Percentiles rank a stretch among this genome's conserved stretches.
Evolutionary conservation across 2,113 vertebrate species (phyloP).

Genomic region (Mugil cephalus): DNA sequence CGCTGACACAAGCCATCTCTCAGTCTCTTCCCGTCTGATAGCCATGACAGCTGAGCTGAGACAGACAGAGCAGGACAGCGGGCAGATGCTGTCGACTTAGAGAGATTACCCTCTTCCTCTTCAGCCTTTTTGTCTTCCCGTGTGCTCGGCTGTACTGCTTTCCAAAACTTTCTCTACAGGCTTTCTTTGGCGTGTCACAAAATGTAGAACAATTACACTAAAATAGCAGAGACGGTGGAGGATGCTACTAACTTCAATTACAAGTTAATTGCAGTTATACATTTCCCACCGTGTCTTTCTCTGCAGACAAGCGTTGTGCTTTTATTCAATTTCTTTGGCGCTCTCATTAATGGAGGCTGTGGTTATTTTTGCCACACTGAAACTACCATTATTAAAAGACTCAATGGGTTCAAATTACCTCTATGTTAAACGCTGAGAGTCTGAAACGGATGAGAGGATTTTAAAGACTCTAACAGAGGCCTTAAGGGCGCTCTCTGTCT

Average conservation of each 20-base stretch:
- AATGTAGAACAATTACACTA: not conserved
- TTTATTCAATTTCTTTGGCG: not conserved
- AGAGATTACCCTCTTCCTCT: constrained; percentile 48
- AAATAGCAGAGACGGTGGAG: not conserved
- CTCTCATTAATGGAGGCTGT: constrained; percentile 3
- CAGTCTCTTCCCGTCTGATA: constrained; percentile 58
- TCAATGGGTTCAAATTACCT: constrained; percentile 41
- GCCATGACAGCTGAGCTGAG: constrained; percentile 64
- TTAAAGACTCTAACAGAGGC: constrained; percentile 51
- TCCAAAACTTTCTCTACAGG: constrained; percentile 8
- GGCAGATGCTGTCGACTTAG: constrained; percentile 59
- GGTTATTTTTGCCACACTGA: constrained; percentile 39
- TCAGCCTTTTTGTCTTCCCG: constrained; percentile 2
- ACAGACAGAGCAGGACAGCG: constrained; percentile 57
- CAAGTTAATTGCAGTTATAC: not conserved
- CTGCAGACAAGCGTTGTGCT: not conserved
- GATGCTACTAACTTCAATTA: not conserved
- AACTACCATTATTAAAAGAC: constrained; percentile 41
- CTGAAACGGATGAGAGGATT: constrained; percentile 47
- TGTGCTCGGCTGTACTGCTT: constrained; percentile 14
- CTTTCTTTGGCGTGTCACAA: not conserved
- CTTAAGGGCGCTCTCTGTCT: constrained; percentile 27
- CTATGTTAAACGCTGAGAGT: constrained; percentile 26
- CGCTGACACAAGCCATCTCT: constrained; percentile 27
- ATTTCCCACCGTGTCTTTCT: constrained; percentile 9